A percentile compares a stretch with the other conserved stretches of the same genome.
Evolutionary conservation across 2,888 invertebrate genomes (phyloP).

Genomic region (Amiota communis): DNA sequence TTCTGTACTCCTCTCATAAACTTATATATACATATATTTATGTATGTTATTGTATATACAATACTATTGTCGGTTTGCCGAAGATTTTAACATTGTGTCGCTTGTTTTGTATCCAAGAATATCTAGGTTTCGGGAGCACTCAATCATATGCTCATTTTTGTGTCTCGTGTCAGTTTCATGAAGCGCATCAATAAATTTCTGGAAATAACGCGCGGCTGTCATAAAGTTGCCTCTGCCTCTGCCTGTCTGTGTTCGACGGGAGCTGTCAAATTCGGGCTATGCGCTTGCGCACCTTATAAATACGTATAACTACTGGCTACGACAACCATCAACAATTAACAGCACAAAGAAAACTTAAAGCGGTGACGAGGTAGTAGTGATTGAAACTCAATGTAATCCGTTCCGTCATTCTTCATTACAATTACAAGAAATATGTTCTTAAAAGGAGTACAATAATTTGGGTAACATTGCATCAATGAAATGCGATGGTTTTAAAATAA

Average conservation of each 20-base stretch:
- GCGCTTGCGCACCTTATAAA: conserved; percentile 2
- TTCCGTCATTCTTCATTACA: not conserved
- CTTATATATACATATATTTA: not conserved
- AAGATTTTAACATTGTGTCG: conserved; percentile 30
- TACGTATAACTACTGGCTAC: not conserved
- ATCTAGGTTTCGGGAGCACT: conserved; percentile 44
- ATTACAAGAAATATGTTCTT: not conserved
- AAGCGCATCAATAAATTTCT: conserved; percentile 26
- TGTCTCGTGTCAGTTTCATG: conserved; percentile 26
- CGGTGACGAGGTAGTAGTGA: too few relatives aligned
- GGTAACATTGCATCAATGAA: too few relatives aligned
- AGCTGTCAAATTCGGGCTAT: not conserved
- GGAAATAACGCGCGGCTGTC: conserved; percentile 3
- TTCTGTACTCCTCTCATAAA: conserved; percentile 11
- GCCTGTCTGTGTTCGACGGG: not conserved
- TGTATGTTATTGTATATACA: too few relatives aligned
- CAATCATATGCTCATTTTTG: conserved; percentile 45
- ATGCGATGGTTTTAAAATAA: too few relatives aligned
- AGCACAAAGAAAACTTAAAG: not conserved
- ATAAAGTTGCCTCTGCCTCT: not conserved
- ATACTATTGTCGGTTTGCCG: not conserved
- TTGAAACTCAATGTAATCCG: not conserved
- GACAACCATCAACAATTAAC: conserved; percentile 11
- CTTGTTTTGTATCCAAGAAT: conserved; percentile 38
- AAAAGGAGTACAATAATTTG: too few relatives aligned